These are phyloP conservation scores for Eutolmus rufibarbis DNA, from an alignment of 2,888 invertebrate genomes.

Conservation along the genomic window DNA sequence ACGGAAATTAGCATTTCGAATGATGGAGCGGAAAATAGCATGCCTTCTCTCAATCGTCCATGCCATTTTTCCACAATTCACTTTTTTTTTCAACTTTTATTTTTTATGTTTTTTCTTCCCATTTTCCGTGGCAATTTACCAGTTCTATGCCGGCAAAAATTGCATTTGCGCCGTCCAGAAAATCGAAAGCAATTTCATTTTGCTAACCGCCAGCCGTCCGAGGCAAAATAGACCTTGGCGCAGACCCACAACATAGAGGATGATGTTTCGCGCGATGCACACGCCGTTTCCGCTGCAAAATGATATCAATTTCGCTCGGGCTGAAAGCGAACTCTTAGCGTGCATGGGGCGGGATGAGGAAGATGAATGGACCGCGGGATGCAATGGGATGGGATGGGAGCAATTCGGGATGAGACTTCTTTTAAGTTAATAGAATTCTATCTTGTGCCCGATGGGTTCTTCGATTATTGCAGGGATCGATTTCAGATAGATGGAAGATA, in stretches of 20 bases:
- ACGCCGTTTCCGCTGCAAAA: constrained; percentile 14
- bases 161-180: constrained; percentile 11
- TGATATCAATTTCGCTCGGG: constrained; percentile 22
- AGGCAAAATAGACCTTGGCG: neutral
- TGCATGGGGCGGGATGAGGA: neutral
- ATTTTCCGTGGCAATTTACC: neutral
- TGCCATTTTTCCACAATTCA: neutral
- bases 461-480: neutral
- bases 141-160: neutral
- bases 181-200: constrained; percentile 30
- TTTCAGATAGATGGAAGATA: neutral
- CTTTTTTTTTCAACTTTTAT: neutral
- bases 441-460: neutral
- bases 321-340: neutral
- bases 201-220: neutral
- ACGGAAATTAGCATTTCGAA: constrained; percentile 17
- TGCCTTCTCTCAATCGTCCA: neutral
- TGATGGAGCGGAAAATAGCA: constrained; percentile 13
- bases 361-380: neutral
- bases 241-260: neutral
- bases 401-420: neutral
- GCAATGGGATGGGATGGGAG: neutral
- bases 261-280: neutral
- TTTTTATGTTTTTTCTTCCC: neutral
- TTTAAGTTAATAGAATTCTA: neutral